Conservation (phyloP, 2,888 invertebrate genomes). For the Papilio gigon region DNA sequence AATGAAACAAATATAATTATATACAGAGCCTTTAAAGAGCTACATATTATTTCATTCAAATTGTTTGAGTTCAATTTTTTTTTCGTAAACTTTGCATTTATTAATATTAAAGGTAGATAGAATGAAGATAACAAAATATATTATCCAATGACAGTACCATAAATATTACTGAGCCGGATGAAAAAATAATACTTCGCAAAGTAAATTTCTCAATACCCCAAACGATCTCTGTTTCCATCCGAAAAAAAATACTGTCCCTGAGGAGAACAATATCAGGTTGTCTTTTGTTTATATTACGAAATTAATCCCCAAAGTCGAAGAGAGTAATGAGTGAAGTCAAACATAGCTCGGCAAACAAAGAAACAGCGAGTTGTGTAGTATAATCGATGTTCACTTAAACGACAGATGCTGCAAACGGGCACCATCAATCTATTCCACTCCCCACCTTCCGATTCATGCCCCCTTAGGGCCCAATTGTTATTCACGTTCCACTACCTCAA, state of each 20-base stretch:
- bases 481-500: constrained; percentile 82
- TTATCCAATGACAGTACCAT: constrained; percentile 8
- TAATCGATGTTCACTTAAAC: constrained; percentile 81
- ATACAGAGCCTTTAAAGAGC: neutral
- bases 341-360: constrained; percentile 74
- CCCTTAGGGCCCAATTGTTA: constrained; percentile 73
- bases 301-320: constrained; percentile 66
- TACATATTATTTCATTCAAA: neutral
- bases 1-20: neutral
- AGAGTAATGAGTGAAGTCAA: constrained; percentile 73
- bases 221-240: constrained; percentile 53
- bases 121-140: neutral
- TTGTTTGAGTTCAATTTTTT: neutral
- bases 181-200: constrained; percentile 47
- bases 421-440: constrained; percentile 76
- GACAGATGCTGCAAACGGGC: constrained; percentile 81
- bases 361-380: constrained; percentile 75
- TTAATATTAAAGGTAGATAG: neutral
- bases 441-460: constrained; percentile 50
- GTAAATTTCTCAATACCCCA: constrained; percentile 49
- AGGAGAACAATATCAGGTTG: constrained; percentile 64
- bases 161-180: constrained; percentile 47
- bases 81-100: neutral
- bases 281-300: constrained; percentile 74
- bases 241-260: constrained; percentile 51